Evolutionary conservation across 1,140 invertebrate species (phyloP).

Genomic region (Hormaphis cornu): DNA sequence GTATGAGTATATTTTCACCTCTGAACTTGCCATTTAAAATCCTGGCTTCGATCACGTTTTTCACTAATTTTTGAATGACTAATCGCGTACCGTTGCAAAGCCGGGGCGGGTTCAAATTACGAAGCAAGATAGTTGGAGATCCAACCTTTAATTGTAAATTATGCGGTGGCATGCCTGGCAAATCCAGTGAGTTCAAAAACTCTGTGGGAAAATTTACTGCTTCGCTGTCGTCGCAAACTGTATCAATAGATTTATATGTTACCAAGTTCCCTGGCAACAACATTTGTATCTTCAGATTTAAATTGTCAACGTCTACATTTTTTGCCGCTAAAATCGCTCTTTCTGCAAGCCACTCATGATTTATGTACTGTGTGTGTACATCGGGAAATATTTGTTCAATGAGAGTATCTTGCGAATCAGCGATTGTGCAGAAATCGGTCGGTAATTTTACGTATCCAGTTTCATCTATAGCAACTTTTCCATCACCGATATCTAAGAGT

Average conservation of each 20-base stretch:
- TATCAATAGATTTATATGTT: slow-evolving; percentile 39
- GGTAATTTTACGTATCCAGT: slow-evolving; percentile 33
- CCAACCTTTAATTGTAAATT: slow-evolving; percentile 44
- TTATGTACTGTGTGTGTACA: slow-evolving; percentile 41
- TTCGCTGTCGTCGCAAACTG: slow-evolving; percentile 39
- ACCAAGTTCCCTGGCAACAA: slow-evolving; percentile 38
- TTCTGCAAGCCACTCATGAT: slow-evolving; percentile 42
- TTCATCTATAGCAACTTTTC: neutral
- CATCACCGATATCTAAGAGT: too few species aligned
- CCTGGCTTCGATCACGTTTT: too few species aligned
- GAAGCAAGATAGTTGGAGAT: slow-evolving; percentile 42
- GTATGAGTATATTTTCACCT: too few species aligned
- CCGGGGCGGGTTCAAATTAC: slow-evolving; percentile 41
- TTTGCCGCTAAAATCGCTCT: slow-evolving; percentile 42
- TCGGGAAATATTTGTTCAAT: slow-evolving; percentile 42
- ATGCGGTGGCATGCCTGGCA: too few species aligned
- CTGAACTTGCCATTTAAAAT: slow-evolving; percentile 44
- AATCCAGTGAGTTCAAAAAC: too few species aligned
- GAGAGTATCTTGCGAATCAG: slow-evolving; percentile 39
- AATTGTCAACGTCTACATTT: slow-evolving; percentile 42
- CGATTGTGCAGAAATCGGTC: slow-evolving; percentile 36
- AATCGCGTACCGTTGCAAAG: slow-evolving; percentile 42
- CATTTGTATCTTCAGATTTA: slow-evolving; percentile 37
- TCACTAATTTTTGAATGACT: too few species aligned
- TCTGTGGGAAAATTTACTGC: too few species aligned